Conservation (phyloP, 2,113 vertebrate species). For the Chamaea fasciata region DNA sequence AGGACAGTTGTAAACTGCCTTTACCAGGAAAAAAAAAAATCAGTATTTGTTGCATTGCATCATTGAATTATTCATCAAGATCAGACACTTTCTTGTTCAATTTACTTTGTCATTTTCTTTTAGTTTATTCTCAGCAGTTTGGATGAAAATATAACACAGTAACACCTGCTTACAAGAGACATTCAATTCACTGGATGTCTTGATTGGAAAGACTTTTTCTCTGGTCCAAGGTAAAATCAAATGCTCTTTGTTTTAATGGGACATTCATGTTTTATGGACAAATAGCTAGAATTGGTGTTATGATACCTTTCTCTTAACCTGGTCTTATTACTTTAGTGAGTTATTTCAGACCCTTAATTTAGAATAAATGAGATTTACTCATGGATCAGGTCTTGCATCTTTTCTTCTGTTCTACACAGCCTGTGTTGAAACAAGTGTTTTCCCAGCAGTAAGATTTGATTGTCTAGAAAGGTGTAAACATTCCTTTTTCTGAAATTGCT, state of each 20-base stretch:
- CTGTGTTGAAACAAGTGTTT: constrained; percentile 1
- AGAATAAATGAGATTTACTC: not conserved
- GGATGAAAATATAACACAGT: constrained; percentile 64
- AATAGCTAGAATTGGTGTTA: not conserved
- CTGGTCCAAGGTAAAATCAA: constrained; percentile 38
- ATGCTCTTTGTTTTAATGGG: constrained; percentile 31
- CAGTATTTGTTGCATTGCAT: constrained; percentile 59
- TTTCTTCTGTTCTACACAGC: not conserved
- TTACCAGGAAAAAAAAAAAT: constrained; percentile 15
- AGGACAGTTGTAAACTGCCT: constrained; percentile 62
- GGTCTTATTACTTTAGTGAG: not conserved
- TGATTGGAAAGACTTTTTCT: constrained; percentile 47
- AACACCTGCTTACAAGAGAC: constrained; percentile 56
- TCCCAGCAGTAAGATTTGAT: constrained; percentile 15
- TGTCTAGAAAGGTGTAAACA: constrained; percentile 30
- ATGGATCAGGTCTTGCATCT: not conserved
- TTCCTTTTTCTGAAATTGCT: constrained; percentile 28
- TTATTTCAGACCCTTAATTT: constrained; percentile 5
- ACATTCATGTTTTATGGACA: not conserved
- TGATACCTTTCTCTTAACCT: not conserved
- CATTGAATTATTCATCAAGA: constrained; percentile 71
- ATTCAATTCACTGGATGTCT: constrained; percentile 54
- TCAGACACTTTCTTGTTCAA: constrained; percentile 66
- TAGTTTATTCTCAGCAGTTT: constrained; percentile 62
- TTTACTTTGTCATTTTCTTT: constrained; percentile 69